These are phyloP conservation scores for Plectropomus leopardus DNA, from an alignment of 2,113 vertebrate species.

Conservation along the genomic window DNA sequence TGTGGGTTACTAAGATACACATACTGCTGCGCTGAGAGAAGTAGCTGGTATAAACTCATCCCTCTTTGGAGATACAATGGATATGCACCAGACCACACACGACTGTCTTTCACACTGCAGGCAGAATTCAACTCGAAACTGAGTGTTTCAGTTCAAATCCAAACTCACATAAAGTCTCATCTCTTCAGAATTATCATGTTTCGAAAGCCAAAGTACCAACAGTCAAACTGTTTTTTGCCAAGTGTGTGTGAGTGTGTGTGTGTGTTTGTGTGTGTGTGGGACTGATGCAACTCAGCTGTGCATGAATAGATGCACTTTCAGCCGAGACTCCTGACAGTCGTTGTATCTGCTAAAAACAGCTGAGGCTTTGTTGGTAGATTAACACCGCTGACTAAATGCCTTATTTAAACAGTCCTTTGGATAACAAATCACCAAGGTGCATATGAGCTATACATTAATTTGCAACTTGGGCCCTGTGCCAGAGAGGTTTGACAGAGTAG, in stretches of 20 bases:
- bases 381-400: constrained; percentile 51
- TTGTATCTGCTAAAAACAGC: constrained; percentile 47
- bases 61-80: neutral
- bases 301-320: constrained; percentile 28
- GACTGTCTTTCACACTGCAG: constrained; percentile 23
- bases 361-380: constrained; percentile 49
- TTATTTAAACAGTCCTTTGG: constrained; percentile 62
- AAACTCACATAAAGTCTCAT: constrained; percentile 46
- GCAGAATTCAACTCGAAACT: neutral
- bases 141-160: constrained; percentile 29
- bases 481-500: constrained; percentile 72
- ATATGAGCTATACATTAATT: constrained; percentile 68
- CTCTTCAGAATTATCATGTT: constrained; percentile 58
- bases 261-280: constrained; percentile 18
- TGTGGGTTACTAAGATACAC: constrained; percentile 38
- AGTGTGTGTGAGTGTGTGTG: constrained; percentile 3
- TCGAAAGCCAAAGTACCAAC: constrained; percentile 43
- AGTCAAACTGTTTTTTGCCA: constrained; percentile 15
- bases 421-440: constrained; percentile 70
- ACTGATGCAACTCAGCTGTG: constrained; percentile 57
- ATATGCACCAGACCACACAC: constrained; percentile 48
- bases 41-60: constrained; percentile 22
- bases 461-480: constrained; percentile 53
- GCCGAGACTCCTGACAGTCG: constrained; percentile 42
- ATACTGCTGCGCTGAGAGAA: constrained; percentile 18